Base-by-base conservation (phyloP, 30 jellyfish, hydroid and myxozoan genomes). In the Chironex yamaguchii region DNA sequence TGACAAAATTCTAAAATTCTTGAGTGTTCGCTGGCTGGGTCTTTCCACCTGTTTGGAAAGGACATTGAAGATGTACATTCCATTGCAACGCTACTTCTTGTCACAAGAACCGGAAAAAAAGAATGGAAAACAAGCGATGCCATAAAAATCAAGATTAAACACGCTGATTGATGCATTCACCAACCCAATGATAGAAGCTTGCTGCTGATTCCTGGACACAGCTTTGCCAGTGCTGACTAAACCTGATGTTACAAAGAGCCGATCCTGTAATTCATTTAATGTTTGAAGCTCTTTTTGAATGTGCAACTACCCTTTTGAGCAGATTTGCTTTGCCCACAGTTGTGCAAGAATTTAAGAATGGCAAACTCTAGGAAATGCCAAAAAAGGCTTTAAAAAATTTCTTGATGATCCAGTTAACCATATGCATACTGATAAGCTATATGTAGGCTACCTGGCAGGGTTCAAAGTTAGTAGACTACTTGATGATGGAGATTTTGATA, bases 161-260 rank as follows among this genome's bases (percentile, higher is more conserved):
- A 54, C 31, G 72, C 72, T 54, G 72, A 54, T 54, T 4, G 72
- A 54, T 54, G 72, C 72, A 54, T 54, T 54, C 23, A 21, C 72
- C 72, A 54, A 54, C 72, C 72, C 72, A 54, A 54, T 54, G 25
- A 54, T 31, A 54, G 72, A 54, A 54, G 72, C 72, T 54, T 54
- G 72, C 72, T 54, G 9, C 25, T 54, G 4, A 54, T 54, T 54
- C 25, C 25, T 54, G 24, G 72, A 54, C 25, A 31, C 72, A 54
- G 72, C 72, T 54, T 54, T 54, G 72, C 24, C 24, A 54, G 72
- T 54, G 72, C 72, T 54, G 72, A 54, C 72, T 54, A 54, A 54
- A 54, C 25, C 72, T 54, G 72, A 54, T 54, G 72, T 54, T 54
- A 54, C 72, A 54, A 54, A 54, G 72, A 21, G 72, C 72, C 4